Evolutionary conservation across 2,888 invertebrate species (phyloP).

Genomic region (Sinentomon sp.): DNA sequence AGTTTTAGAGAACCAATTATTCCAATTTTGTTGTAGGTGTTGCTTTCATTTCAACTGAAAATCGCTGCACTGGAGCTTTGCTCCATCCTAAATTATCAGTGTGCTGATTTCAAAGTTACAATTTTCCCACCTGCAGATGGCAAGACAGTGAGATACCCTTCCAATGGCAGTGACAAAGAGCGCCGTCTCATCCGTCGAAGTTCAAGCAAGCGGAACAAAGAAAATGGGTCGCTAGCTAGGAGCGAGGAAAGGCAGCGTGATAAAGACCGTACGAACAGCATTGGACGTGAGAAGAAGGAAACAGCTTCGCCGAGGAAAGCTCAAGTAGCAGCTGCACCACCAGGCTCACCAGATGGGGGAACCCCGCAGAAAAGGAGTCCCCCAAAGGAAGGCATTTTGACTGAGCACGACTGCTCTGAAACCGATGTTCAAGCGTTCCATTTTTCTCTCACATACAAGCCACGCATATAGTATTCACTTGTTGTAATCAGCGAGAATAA

Average conservation of each 20-base stretch:
- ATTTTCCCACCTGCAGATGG: too few species aligned
- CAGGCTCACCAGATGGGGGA: too few species aligned
- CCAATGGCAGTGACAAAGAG: slow-evolving; percentile 25
- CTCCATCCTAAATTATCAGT: too few species aligned
- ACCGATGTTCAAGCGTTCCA: slow-evolving; percentile 26
- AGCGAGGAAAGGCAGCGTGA: too few species aligned
- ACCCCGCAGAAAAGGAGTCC: too few species aligned
- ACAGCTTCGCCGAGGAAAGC: slow-evolving; percentile 18
- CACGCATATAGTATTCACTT: slow-evolving; percentile 26
- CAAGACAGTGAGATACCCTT: too few species aligned
- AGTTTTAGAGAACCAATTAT: too few species aligned
- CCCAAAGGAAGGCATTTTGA: slow-evolving; percentile 12
- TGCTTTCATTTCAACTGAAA: too few species aligned
- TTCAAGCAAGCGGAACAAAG: slow-evolving; percentile 26
- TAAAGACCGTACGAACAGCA: slow-evolving; percentile 19
- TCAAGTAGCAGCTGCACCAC: slow-evolving; percentile 13
- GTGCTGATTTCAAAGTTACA: too few species aligned
- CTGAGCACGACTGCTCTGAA: slow-evolving; percentile 24
- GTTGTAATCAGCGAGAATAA: too few species aligned
- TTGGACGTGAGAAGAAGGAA: slow-evolving; percentile 17
- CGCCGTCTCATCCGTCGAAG: slow-evolving; percentile 24
- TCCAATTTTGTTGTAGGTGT: too few species aligned
- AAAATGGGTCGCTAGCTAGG: slow-evolving; percentile 22
- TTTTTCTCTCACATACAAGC: slow-evolving; percentile 26
- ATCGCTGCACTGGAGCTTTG: too few species aligned